Evolutionary conservation across 2,113 vertebrate genomes (phyloP).

Genomic region (Nipponia nippon): DNA sequence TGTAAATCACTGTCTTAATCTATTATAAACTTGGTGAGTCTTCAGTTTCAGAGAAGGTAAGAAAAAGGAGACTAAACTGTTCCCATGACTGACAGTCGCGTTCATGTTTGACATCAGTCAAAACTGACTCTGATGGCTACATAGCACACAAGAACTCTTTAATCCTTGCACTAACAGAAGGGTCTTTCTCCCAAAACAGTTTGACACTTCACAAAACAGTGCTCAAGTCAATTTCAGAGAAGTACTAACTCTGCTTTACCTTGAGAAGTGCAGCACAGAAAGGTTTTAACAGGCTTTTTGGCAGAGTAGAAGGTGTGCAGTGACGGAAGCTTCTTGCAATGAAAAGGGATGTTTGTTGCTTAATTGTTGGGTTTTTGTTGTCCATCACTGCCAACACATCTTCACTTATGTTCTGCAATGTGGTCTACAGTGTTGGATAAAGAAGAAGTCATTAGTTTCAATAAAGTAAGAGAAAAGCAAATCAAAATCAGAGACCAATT

Average conservation of each 20-base stretch:
- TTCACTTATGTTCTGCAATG: constrained; percentile 91
- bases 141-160: background rate
- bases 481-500: background rate
- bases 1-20: background rate
- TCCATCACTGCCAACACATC: constrained; percentile 96
- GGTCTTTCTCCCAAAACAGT: background rate
- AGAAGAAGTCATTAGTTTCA: background rate
- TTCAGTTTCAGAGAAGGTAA: background rate
- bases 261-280: constrained; percentile 94
- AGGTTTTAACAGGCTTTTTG: constrained; percentile 91
- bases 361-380: constrained; percentile 98
- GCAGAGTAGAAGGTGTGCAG: constrained; percentile 87
- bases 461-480: background rate
- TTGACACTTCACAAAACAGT: background rate
- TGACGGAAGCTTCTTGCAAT: constrained; percentile 93
- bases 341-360: constrained; percentile 96
- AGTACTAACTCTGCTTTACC: constrained; percentile 69
- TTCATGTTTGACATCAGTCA: background rate
- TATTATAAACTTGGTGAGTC: background rate
- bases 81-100: background rate
- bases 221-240: background rate
- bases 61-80: background rate
- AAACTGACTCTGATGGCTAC: background rate
- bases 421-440: constrained; percentile 77
- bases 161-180: background rate